Evolutionary conservation across 2,888 invertebrate species (phyloP).

Genomic region (Drosophila rellima): DNA sequence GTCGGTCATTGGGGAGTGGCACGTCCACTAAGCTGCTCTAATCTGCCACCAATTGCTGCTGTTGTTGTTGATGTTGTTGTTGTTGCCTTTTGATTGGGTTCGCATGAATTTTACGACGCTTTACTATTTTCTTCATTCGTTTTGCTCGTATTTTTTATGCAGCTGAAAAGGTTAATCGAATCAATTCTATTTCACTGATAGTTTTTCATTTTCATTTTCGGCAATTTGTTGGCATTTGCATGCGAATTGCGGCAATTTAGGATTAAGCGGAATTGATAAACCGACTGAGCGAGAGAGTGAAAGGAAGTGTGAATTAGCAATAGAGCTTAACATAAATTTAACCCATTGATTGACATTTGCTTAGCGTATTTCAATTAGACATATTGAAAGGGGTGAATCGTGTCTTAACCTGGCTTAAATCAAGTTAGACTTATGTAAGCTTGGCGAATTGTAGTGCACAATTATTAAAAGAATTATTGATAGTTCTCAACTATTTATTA

Average conservation of each 20-base stretch:
- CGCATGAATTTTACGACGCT: conserved; percentile 55
- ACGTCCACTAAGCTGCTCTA: conserved; percentile 39
- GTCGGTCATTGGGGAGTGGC: background rate
- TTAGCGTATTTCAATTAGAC: conserved; percentile 11
- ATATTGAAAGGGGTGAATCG: background rate
- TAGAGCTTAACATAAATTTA: conserved; percentile 46
- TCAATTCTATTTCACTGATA: conserved; percentile 53
- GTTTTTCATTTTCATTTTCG: conserved; percentile 15
- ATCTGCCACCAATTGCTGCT: conserved; percentile 28
- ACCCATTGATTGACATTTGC: conserved; percentile 21
- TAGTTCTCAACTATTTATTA: background rate
- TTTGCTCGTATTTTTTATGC: conserved; percentile 12
- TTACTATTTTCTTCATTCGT: conserved; percentile 14
- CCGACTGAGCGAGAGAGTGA: background rate
- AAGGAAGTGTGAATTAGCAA: conserved; percentile 28
- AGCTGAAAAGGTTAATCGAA: conserved; percentile 75
- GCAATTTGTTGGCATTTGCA: conserved; percentile 47
- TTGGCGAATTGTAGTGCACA: background rate
- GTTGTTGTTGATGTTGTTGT: conserved; percentile 24
- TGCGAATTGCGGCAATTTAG: conserved; percentile 50
- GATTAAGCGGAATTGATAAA: conserved; percentile 34
- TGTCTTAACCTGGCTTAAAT: background rate
- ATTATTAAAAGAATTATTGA: background rate
- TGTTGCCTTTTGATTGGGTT: conserved; percentile 61
- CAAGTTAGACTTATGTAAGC: background rate